Conservation (phyloP, 92 coral and sea anemone genomes). For the Scolanthus callimorphus region DNA sequence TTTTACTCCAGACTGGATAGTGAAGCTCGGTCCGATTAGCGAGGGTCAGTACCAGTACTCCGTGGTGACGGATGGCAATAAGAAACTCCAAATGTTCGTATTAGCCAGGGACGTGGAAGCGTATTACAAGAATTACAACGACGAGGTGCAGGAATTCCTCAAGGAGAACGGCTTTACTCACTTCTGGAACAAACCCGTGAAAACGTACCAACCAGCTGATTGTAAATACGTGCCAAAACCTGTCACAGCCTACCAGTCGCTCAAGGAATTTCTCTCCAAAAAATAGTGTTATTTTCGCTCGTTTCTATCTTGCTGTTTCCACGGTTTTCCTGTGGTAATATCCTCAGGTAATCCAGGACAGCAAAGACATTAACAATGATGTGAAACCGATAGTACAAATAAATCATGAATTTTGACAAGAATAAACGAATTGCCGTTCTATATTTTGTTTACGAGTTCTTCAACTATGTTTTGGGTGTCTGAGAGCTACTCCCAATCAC, state of each 20-base stretch:
- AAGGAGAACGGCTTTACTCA: conserved; percentile 34
- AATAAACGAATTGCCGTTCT: too few relatives aligned
- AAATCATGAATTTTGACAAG: too few relatives aligned
- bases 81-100: conserved; percentile 32
- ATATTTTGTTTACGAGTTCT: too few relatives aligned
- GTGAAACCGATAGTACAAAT: too few relatives aligned
- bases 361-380: too few relatives aligned
- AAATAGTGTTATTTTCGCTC: too few relatives aligned
- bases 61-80: conserved; percentile 24
- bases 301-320: too few relatives aligned
- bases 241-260: conserved; percentile 14
- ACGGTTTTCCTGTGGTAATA: too few relatives aligned
- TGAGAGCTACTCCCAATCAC: too few relatives aligned
- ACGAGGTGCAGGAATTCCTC: conserved; percentile 33
- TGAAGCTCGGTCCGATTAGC: conserved; percentile 48
- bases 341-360: too few relatives aligned
- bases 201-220: conserved; percentile 23
- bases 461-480: too few relatives aligned
- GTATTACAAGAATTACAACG: conserved; percentile 28
- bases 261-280: too few relatives aligned
- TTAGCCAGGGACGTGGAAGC: conserved; percentile 42
- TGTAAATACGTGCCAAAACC: conserved; percentile 24
- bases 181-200: conserved; percentile 37
- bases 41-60: conserved; percentile 47
- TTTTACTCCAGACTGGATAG: conserved; percentile 54